Base-by-base conservation (phyloP, 2,797 vertebrate genomes). In the Rhinophrynus dorsalis region DNA sequence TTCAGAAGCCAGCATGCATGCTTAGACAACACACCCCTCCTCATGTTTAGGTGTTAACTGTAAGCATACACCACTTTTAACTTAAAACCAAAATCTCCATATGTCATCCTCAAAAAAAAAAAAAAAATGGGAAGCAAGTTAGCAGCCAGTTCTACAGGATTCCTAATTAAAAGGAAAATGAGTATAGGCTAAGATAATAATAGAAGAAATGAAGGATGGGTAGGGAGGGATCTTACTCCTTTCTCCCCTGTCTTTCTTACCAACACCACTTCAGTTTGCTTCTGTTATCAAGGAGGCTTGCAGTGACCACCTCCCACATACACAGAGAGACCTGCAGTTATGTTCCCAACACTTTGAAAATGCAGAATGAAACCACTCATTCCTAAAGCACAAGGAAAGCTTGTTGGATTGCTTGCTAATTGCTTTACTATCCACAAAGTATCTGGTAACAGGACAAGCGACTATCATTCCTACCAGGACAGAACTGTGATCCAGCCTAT, bases 301-400 rank as follows among this genome's bases (percentile, higher is more conserved):
- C 80, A 66, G 26, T 20, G 45, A 66, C 27, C 24, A 12, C 70
- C 62, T 33, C n/a, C 11, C 52, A 7, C n/a, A n/a, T n/a, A n/a
- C 45, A 20, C 68, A 62, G 65, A 77, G 75, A 80, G 73, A 59
- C 47, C 62, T 57, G 61, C 45, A 40, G 26, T 59, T 72, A 47
- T 60, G 70, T 73, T 67, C 63, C 13, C 5, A 54, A 17, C 30
- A 51, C 51, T 70, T 50, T 70, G 35, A 30, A 55, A 33, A 27
- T 15, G 2, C 48, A 54, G 73, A 73, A 74, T 77, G 45, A 69
- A 54, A 68, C 78, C 67, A 76, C 59, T 61, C 70, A 50, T 78
- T 78, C 83, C 72, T 76, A 80, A 83, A 86, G 85, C 87, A 86
- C 84, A 86, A 85, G 78, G 77, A 74, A 67, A 74, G 68, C 80